Base-by-base conservation (phyloP, 2,113 vertebrate species). In the Psophia crepitans region DNA sequence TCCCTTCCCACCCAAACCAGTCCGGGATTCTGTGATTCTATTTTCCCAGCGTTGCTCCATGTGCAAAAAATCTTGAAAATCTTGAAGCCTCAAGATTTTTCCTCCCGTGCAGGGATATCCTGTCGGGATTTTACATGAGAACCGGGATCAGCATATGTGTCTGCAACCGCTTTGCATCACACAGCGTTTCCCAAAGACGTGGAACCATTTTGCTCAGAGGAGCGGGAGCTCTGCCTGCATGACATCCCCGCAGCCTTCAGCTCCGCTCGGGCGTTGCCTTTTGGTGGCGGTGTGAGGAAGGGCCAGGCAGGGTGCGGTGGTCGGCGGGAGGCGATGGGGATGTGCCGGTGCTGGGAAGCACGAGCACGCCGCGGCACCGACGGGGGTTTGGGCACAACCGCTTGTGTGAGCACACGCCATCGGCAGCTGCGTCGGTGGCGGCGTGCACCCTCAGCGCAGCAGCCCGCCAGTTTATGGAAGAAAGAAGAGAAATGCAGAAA, bases 331-430 rank as follows among this genome's bases (percentile, higher is more conserved):
- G 18, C 43, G 54, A 27, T 18, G 8, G 8, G 46, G 53, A 48
- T 7, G n/a, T 22, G 28, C 11, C 2, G 32, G 35, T 27, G 87
- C 35, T 15, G 51, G 7, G 56, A 37, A 37, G 39, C 35, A 41
- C 1, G 2, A 23, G 22, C 4, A 1, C 3, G 5, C 33, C 4
- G 3, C 1, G 4, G 37, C 41, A 30, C 15, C 2, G 8, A 2
- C 0, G 7, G 27, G 8, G 27, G 8, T 11, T 28, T 5, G 30
- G 71, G 54, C 54, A n/a, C 2, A 3, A 14, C 37, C 3, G 5
- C 54, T 60, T 18, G 60, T 39, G 12, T 7, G 4, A n/a, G 2
- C 0, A 2, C 9, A 0, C 1, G 11, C 28, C 9, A 2, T 43
- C 2, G 13, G 68, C 51, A 57, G 30, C 32, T 16, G 51, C 35